Evolutionary conservation across 2,113 vertebrate genomes (phyloP), one percentile per base, ranked within the genome.

Genomic region (Sylvilagus bachmani): DNA sequence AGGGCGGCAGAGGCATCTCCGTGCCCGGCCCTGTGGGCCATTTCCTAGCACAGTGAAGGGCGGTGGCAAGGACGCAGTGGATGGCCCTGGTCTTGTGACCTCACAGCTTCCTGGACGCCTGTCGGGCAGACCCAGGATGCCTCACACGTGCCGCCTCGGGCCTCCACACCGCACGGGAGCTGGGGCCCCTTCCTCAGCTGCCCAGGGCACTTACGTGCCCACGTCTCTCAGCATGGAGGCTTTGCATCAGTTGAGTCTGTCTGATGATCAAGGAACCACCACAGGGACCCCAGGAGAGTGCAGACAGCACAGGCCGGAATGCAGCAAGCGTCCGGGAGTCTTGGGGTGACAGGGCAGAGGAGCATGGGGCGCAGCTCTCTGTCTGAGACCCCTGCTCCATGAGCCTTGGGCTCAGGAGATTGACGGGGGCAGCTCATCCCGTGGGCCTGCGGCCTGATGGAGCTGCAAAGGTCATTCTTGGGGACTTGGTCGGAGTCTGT

Each of bases 41-140:
- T 97, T 98, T 98, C 98, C 97, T 96, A 97, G 97, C 93, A 95
- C 95, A 97, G 96, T 97, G 94, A 95, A 97, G 97, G 93, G 70
- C 71, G 73, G 53, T 16, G 7, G 95, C 94, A 94, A 90, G 95
- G 83, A 98, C 93, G 91, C 69, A 96, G 95, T 97, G 97, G 98
- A 97, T 62, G 55, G 31, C 93, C 97, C 70, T 80, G 36, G 2
- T 95, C 97, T 94, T 95, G 80, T 89, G 94, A 96, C 93, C 95
- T 97, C 31, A 11, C 82, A 89, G 90, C 62, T 64, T 96, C 94
- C 64, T 51, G 91, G 91, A 51, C 62, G 11, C 96, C 92, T 89
- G 85, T 93, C 91, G 74, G 19, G 21, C 74, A 61, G 93, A 93
- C 80, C 96, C 93, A 92, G 95, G 94, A 95, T 93, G 89, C 94